A percentile compares a stretch with the other conserved stretches of the same genome.
Conservation (phyloP, 2,797 vertebrate genomes). For the Amphiprion clarkii region DNA sequence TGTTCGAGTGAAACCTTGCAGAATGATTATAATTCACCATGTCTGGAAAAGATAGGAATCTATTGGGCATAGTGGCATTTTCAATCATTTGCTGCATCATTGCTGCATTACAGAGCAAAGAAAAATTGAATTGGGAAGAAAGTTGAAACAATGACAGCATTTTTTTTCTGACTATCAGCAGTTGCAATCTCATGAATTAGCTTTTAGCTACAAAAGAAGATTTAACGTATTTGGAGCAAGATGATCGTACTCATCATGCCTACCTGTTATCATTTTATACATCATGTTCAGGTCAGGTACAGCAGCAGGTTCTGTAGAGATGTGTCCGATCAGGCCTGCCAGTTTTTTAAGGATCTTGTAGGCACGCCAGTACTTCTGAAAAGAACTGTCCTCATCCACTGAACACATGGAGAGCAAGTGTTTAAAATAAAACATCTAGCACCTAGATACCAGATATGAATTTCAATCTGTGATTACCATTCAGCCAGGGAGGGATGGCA, state of each 20-base stretch:
- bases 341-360: slow-evolving; percentile 39
- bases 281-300: slow-evolving; percentile 46
- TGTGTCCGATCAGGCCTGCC: slow-evolving; percentile 24
- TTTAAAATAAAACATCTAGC: background rate
- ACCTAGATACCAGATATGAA: background rate
- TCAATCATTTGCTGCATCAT: slow-evolving; percentile 5
- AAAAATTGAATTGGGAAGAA: background rate
- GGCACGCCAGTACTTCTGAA: slow-evolving; percentile 35
- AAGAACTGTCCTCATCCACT: slow-evolving; percentile 32
- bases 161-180: background rate
- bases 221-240: background rate
- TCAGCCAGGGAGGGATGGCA: slow-evolving; percentile 53
- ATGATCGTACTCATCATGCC: background rate
- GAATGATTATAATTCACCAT: slow-evolving; percentile 5
- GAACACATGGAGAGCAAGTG: slow-evolving; percentile 12
- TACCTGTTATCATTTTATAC: slow-evolving; percentile 54
- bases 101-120: background rate
- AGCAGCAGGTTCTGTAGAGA: slow-evolving; percentile 19
- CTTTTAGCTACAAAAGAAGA: background rate
- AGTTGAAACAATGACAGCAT: background rate
- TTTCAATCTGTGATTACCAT: slow-evolving; percentile 43
- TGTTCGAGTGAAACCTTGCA: slow-evolving; percentile 2
- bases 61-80: slow-evolving; percentile 1
- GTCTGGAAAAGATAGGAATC: slow-evolving; percentile 43
- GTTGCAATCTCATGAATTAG: background rate